Percentiles rank a stretch among this genome's conserved stretches.
Conservation (phyloP, 2,113 vertebrate genomes). For the Pica pica region DNA sequence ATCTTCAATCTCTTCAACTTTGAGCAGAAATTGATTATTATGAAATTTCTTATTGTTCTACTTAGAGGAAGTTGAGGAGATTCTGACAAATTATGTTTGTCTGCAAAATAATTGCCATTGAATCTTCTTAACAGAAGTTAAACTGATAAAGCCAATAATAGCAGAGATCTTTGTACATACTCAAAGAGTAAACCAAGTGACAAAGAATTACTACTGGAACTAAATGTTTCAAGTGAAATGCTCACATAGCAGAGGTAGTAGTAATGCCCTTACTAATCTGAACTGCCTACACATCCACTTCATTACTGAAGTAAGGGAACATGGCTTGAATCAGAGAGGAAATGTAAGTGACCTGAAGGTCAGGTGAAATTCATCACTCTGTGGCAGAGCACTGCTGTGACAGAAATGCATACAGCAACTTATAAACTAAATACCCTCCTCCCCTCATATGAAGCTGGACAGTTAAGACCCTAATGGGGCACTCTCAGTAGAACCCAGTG, state of each 20-base stretch:
- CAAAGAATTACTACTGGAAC: neutral
- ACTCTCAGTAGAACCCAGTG: neutral
- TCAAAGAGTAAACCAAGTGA: neutral
- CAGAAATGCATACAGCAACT: neutral
- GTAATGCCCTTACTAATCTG: neutral
- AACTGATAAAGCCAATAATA: neutral
- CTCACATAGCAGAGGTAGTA: neutral
- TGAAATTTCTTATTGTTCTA: neutral
- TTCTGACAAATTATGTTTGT: neutral
- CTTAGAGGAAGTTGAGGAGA: neutral
- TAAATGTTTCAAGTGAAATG: neutral
- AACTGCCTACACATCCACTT: neutral
- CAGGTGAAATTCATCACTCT: neutral
- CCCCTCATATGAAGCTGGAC: neutral
- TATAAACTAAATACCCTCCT: neutral
- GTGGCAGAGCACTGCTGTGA: neutral
- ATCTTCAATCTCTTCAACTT: neutral
- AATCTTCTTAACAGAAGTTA: neutral
- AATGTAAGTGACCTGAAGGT: neutral
- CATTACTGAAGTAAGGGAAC: neutral
- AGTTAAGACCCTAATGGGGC: fast-evolving
- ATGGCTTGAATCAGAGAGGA: neutral
- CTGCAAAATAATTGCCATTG: neutral
- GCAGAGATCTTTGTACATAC: neutral
- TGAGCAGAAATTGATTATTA: neutral